Conservation (phyloP, 2,113 vertebrate species). For the Nipponia nippon region DNA sequence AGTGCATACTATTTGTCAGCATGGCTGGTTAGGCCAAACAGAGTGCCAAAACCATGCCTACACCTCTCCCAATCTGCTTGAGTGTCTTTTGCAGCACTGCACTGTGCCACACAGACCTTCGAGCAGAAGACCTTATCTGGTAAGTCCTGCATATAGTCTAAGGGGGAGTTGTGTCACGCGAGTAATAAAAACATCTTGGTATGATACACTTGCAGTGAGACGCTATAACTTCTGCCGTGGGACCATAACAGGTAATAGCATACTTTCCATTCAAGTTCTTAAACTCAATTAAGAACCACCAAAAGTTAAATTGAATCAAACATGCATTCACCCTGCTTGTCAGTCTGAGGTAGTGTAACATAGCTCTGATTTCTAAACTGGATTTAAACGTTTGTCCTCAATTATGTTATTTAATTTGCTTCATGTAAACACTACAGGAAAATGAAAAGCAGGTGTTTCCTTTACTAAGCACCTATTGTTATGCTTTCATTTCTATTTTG, state of each 20-base stretch:
- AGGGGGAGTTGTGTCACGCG: neutral
- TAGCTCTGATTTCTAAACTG: neutral
- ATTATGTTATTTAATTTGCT: constrained; percentile 34
- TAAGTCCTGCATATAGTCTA: neutral
- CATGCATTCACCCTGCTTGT: neutral
- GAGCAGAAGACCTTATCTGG: neutral
- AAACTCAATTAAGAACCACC: neutral
- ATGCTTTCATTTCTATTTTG: constrained; percentile 3
- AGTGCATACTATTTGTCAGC: neutral
- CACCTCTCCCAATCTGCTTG: neutral
- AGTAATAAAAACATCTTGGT: neutral
- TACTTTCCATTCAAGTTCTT: neutral
- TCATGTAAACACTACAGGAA: constrained; percentile 8
- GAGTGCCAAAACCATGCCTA: neutral
- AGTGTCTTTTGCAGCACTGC: neutral
- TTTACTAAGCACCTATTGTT: constrained; percentile 4
- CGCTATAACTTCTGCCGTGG: neutral
- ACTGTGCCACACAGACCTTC: neutral
- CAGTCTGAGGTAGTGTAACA: neutral
- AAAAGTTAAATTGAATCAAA: neutral
- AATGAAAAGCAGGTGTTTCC: constrained; percentile 46
- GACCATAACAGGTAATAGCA: neutral
- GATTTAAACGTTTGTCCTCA: constrained; percentile 31
- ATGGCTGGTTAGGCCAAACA: neutral
- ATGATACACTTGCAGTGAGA: neutral